phyloP scores from a whole-genome alignment of 2,888 invertebrate species.

The Drosophila flavopinicola region DNA sequence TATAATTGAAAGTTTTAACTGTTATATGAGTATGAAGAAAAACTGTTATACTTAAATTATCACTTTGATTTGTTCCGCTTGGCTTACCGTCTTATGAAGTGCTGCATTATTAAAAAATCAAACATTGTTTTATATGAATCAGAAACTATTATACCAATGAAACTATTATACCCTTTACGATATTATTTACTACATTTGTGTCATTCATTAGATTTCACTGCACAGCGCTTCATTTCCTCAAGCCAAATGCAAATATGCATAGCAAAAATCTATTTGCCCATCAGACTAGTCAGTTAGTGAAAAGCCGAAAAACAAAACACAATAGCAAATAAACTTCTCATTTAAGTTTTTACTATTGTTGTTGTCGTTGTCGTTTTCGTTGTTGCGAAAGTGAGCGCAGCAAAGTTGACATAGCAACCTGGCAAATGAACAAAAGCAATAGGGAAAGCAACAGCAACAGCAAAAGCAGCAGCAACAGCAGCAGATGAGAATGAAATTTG shows the following conservation, averaged over 20 bases:
- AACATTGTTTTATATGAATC: no score
- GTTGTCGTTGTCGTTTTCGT: slow-evolving; percentile 11
- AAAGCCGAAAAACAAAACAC: slow-evolving; percentile 29
- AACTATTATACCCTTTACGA: no score
- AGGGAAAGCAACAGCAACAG: background rate
- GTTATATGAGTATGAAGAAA: no score
- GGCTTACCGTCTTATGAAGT: no score
- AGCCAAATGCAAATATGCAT: slow-evolving; percentile 46
- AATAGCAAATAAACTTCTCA: slow-evolving; percentile 23
- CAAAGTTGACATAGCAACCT: slow-evolving; percentile 33
- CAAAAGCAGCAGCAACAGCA: no score
- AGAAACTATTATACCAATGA: no score
- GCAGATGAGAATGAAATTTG: slow-evolving; percentile 35
- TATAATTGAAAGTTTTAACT: no score
- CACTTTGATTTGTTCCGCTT: no score
- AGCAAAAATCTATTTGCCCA: slow-evolving; percentile 57
- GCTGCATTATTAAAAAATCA: no score
- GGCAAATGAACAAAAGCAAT: slow-evolving; percentile 39
- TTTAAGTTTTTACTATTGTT: slow-evolving; percentile 6
- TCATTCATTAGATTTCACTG: slow-evolving; percentile 35
- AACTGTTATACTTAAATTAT: no score
- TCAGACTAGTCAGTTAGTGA: slow-evolving; percentile 46
- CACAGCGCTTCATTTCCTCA: slow-evolving; percentile 45
- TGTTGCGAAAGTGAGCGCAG: slow-evolving; percentile 47
- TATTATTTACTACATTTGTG: background rate